These are phyloP conservation scores for Cerastoderma edule DNA, from an alignment of 2,888 invertebrate genomes.

Conservation along the genomic window DNA sequence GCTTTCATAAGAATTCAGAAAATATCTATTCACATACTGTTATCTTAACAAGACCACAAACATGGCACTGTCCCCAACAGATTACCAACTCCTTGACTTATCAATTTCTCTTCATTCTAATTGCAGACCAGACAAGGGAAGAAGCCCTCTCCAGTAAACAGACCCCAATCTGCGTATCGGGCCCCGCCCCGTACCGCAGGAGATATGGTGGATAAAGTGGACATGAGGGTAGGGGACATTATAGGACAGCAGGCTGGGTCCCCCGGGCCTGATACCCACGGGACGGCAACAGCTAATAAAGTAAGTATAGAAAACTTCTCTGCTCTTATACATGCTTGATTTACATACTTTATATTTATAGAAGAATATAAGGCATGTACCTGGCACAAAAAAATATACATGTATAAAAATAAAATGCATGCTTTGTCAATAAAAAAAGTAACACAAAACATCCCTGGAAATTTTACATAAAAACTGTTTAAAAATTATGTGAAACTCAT, in stretches of 20 bases:
- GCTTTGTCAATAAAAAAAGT: not conserved
- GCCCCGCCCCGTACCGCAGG: slow-evolving; percentile 37
- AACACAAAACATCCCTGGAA: not conserved
- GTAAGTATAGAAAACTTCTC: not conserved
- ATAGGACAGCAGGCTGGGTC: slow-evolving; percentile 38
- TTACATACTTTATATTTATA: not conserved
- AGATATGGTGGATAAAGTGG: slow-evolving; percentile 60
- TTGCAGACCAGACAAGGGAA: slow-evolving; percentile 27
- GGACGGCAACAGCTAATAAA: slow-evolving; percentile 11
- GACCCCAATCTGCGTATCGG: slow-evolving; percentile 55
- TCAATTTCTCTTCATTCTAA: too few species aligned
- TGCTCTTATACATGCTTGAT: not conserved
- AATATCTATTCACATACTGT: too few species aligned
- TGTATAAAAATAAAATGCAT: not conserved
- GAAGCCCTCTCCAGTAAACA: slow-evolving; percentile 3
- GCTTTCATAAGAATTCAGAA: too few species aligned
- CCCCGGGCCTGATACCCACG: not conserved
- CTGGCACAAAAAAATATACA: not conserved
- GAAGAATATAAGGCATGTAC: not conserved
- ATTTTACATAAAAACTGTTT: too few species aligned
- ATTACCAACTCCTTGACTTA: too few species aligned
- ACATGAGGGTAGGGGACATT: slow-evolving; percentile 62
- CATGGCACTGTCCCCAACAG: too few species aligned
- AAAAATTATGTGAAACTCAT: too few species aligned
- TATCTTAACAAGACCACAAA: too few species aligned